Percentiles rank a stretch among this genome's conserved stretches.
phyloP scores from a whole-genome alignment of 2,888 invertebrate species.

The Spodoptera picta region DNA sequence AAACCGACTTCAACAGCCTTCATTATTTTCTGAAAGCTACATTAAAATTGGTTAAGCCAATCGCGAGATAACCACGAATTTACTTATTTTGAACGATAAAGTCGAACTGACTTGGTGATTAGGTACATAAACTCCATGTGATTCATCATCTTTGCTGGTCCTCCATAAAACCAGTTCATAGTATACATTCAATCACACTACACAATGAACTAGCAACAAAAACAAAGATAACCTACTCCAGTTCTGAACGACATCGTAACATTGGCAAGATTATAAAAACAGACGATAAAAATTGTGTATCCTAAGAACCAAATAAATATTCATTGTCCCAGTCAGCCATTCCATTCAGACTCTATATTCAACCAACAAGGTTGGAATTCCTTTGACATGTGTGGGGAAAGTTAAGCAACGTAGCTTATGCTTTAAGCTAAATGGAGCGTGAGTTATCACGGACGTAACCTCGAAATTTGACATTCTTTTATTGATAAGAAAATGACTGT shows the following conservation, averaged over 20 bases:
- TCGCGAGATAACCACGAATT: too few species aligned
- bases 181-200: slow-evolving; percentile 34
- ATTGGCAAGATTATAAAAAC: slow-evolving; percentile 76
- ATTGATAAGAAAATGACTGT: slow-evolving; percentile 68
- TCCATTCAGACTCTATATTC: slow-evolving; percentile 14
- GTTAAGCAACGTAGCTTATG: slow-evolving; percentile 59
- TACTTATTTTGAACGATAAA: too few species aligned
- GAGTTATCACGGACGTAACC: slow-evolving; percentile 69
- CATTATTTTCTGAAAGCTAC: too few species aligned
- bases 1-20: too few species aligned
- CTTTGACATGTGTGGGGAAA: slow-evolving; percentile 26
- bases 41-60: too few species aligned
- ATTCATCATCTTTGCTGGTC: too few species aligned
- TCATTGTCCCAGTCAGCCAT: slow-evolving; percentile 39
- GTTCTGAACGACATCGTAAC: slow-evolving; percentile 60
- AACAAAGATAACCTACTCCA: slow-evolving; percentile 47
- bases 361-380: slow-evolving; percentile 37
- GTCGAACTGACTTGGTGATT: too few species aligned
- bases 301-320: slow-evolving; percentile 68
- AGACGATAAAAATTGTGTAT: slow-evolving; percentile 69
- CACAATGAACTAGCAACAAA: slow-evolving; percentile 44
- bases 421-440: slow-evolving; percentile 68
- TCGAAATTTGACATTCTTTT: slow-evolving; percentile 70
- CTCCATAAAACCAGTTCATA: slow-evolving; percentile 29
- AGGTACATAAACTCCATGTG: too few species aligned